phyloP scores from a whole-genome alignment of 2,113 vertebrate genomes.

The Chinchilla lanigera region DNA sequence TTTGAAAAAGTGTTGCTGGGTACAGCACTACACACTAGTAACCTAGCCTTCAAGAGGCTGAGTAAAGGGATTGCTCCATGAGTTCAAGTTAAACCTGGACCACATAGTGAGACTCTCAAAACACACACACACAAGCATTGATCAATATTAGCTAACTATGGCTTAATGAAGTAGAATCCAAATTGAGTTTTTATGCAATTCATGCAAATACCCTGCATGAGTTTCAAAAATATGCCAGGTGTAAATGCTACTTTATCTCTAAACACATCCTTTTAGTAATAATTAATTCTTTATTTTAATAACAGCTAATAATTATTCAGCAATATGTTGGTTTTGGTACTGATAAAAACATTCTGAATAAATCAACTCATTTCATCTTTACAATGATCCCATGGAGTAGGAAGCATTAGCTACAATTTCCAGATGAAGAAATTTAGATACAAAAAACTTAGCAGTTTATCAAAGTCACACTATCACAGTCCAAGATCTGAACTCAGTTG shows the following conservation, averaged over 20 bases:
- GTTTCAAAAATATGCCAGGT: background rate
- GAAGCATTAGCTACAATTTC: background rate
- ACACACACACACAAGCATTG: background rate
- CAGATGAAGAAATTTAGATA: background rate
- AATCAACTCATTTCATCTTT: slow-evolving; percentile 15
- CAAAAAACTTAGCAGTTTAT: background rate
- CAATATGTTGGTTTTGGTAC: background rate
- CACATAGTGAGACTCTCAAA: background rate
- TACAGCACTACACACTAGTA: background rate
- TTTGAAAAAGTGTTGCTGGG: background rate
- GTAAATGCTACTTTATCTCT: slow-evolving; percentile 7
- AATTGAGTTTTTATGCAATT: background rate
- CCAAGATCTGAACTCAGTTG: background rate
- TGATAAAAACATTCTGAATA: background rate
- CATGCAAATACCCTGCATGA: background rate
- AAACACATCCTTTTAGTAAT: background rate
- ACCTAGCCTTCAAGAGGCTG: background rate
- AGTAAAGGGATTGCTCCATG: background rate
- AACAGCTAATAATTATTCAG: background rate
- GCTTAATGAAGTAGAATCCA: background rate
- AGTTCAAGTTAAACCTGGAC: background rate
- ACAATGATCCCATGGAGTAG: background rate
- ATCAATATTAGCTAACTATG: background rate
- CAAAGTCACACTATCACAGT: background rate
- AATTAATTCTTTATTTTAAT: background rate